phyloP scores from a whole-genome alignment of 92 coral and sea anemone species.

The Metridium senile region DNA sequence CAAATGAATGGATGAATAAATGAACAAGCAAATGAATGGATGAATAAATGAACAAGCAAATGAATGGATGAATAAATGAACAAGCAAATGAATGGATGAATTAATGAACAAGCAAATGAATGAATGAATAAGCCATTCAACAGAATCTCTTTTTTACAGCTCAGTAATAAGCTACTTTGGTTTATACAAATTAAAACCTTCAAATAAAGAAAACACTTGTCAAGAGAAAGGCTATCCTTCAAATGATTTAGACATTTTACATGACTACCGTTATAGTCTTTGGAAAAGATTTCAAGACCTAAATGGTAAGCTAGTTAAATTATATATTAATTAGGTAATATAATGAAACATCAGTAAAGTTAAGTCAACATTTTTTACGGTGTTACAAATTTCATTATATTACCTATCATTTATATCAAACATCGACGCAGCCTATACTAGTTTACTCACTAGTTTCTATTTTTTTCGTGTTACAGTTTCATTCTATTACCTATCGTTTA shows the following conservation, averaged over 20 bases:
- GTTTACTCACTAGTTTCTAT: too few relatives aligned
- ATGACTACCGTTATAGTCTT: not conserved
- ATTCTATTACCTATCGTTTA: too few relatives aligned
- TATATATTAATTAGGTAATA: too few relatives aligned
- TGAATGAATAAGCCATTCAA: not conserved
- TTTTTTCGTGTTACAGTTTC: too few relatives aligned
- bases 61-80: not conserved
- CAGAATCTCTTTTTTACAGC: not conserved
- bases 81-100: not conserved
- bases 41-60: too few relatives aligned
- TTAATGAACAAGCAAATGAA: not conserved
- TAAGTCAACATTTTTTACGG: too few relatives aligned
- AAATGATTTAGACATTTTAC: not conserved
- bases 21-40: too few relatives aligned
- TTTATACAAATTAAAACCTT: not conserved
- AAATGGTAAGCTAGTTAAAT: conserved; percentile 1
- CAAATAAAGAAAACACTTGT: not conserved
- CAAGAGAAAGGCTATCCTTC: not conserved
- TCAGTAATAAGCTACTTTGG: conserved; percentile 11
- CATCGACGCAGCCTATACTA: too few relatives aligned
- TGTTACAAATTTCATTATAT: too few relatives aligned
- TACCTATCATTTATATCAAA: too few relatives aligned
- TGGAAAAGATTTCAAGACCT: not conserved
- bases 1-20: too few relatives aligned
- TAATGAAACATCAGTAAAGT: too few relatives aligned